phyloP scores from a whole-genome alignment of 2,113 vertebrate genomes.

The Phalacrocorax brasilianus region DNA sequence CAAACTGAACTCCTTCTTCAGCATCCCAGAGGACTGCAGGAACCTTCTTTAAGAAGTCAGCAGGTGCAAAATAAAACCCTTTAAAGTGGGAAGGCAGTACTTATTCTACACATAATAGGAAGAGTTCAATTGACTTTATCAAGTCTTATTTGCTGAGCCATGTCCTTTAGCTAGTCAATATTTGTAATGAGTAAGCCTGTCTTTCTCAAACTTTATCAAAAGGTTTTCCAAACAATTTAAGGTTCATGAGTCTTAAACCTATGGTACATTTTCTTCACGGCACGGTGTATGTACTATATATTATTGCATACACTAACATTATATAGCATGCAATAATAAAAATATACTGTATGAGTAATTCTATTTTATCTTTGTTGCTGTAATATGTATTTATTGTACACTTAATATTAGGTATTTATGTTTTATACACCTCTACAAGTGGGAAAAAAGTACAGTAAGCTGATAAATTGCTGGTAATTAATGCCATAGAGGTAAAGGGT shows the following conservation, averaged over 20 bases:
- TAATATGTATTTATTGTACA: background rate
- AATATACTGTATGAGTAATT: background rate
- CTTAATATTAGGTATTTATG: background rate
- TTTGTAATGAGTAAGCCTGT: background rate
- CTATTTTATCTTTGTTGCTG: background rate
- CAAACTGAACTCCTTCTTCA: background rate
- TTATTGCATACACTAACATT: background rate
- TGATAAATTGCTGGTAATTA: background rate
- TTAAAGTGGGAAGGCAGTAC: background rate
- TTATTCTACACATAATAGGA: conserved; percentile 1
- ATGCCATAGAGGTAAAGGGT: background rate
- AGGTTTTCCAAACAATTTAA: background rate
- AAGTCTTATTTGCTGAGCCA: conserved; percentile 1
- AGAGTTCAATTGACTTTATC: background rate
- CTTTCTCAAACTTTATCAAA: background rate
- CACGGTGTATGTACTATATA: background rate
- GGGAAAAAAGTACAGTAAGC: background rate
- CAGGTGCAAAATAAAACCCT: background rate
- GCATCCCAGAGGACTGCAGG: background rate
- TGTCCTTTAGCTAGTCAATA: conserved; percentile 39
- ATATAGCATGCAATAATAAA: background rate
- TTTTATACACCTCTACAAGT: background rate
- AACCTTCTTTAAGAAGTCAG: background rate
- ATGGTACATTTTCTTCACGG: background rate
- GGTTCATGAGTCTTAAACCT: background rate